Conservation (phyloP, 2,797 vertebrate species). For the Salmo trutta region DNA sequence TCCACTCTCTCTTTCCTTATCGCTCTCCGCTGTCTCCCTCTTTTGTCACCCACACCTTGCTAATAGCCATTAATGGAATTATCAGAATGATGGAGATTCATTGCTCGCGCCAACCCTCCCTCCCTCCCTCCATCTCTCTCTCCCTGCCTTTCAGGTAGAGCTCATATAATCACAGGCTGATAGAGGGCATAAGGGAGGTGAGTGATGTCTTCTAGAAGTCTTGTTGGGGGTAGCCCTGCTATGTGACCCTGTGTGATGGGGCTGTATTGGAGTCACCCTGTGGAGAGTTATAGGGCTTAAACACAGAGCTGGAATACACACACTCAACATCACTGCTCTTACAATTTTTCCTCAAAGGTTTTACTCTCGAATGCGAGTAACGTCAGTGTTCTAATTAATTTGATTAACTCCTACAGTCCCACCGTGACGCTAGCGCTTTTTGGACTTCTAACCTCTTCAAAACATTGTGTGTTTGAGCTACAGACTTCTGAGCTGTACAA, state of each 20-base stretch:
- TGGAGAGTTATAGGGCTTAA: slow-evolving; percentile 62
- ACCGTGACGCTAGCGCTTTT: too few species aligned
- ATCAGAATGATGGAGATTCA: slow-evolving; percentile 65
- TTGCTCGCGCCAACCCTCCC: slow-evolving; percentile 35
- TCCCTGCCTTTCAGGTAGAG: slow-evolving; percentile 32
- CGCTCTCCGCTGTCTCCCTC: slow-evolving; percentile 20
- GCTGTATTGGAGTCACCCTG: slow-evolving; percentile 50
- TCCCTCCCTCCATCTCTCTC: slow-evolving; percentile 8
- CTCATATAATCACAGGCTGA: slow-evolving; percentile 52
- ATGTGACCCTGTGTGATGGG: slow-evolving; percentile 48
- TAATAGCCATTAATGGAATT: slow-evolving; percentile 71
- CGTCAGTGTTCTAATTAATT: neutral
- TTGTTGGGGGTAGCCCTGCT: neutral
- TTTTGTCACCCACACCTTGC: slow-evolving; percentile 62
- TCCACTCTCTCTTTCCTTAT: slow-evolving; percentile 29
- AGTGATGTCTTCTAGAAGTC: slow-evolving; percentile 52
- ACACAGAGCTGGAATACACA: slow-evolving; percentile 43
- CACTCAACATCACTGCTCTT: slow-evolving; percentile 41
- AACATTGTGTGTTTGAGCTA: too few species aligned
- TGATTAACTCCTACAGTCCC: neutral
- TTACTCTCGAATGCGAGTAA: slow-evolving; percentile 20
- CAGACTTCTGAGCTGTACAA: too few species aligned
- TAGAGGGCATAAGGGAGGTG: slow-evolving; percentile 43
- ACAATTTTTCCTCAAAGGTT: neutral
- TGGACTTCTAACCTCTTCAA: too few species aligned